Evolutionary conservation across 2,113 vertebrate genomes (phyloP).

Genomic region (Circaetus gallicus): DNA sequence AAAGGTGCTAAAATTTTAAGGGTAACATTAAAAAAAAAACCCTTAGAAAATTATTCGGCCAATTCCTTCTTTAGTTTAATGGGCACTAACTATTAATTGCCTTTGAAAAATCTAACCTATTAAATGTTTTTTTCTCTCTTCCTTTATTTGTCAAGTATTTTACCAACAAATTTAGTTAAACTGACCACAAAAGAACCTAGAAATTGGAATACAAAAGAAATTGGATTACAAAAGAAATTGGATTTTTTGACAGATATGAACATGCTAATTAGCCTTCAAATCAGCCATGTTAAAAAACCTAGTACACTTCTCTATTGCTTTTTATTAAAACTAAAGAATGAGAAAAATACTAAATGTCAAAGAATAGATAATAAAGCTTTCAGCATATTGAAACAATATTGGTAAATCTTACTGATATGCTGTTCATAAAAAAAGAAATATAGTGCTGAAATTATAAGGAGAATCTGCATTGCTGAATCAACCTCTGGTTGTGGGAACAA

Average conservation of each 20-base stretch:
- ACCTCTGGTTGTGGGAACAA: neutral
- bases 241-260: neutral
- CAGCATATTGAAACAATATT: neutral
- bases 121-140: neutral
- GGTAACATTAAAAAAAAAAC: neutral
- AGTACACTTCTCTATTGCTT: neutral
- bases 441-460: neutral
- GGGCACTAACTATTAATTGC: neutral
- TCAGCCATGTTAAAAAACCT: neutral
- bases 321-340: neutral
- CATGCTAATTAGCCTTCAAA: neutral
- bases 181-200: neutral
- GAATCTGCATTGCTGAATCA: neutral
- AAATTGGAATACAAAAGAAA: neutral
- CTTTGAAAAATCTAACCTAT: neutral
- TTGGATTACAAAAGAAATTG: neutral
- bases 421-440: neutral
- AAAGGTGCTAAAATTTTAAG: neutral
- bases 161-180: constrained; percentile 6
- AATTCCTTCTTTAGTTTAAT: neutral
- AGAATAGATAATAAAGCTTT: neutral
- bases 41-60: neutral
- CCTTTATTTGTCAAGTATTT: neutral
- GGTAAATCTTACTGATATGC: neutral
- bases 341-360: neutral